Percentiles rank a stretch among this genome's conserved stretches.
These are phyloP conservation scores for Eupithecia pulchellata DNA, from an alignment of 2,888 invertebrate genomes.

Conservation along the genomic window DNA sequence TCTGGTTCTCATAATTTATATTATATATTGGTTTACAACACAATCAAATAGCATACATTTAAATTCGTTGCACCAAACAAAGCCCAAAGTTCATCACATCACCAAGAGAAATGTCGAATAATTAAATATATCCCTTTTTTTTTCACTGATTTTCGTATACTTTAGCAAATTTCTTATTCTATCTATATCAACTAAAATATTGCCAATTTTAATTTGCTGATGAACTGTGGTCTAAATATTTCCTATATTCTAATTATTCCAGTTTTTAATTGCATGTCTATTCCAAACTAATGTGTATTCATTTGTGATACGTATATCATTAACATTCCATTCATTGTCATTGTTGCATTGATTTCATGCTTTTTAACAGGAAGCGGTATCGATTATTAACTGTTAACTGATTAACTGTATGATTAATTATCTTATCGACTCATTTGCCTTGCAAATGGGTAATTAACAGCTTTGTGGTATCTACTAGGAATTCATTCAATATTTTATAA, in stretches of 20 bases:
- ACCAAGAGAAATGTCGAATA: too few relatives aligned
- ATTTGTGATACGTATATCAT: constrained; percentile 12
- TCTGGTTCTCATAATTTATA: not conserved
- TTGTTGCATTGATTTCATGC: constrained; percentile 48
- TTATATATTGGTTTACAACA: not conserved
- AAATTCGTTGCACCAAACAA: constrained; percentile 2
- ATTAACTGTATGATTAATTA: not conserved
- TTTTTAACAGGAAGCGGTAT: constrained; percentile 41
- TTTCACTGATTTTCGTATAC: too few relatives aligned
- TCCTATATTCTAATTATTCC: not conserved
- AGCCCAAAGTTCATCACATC: not conserved
- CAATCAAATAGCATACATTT: not conserved
- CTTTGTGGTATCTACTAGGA: not conserved
- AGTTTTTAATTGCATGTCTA: constrained; percentile 29
- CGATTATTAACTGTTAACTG: not conserved
- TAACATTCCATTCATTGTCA: constrained; percentile 26
- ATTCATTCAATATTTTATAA: not conserved
- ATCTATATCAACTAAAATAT: not conserved
- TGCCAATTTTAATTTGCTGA: not conserved
- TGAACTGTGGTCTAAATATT: not conserved
- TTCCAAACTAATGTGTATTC: constrained; percentile 18
- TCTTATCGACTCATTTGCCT: not conserved
- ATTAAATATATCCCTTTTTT: too few relatives aligned
- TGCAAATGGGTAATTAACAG: not conserved
- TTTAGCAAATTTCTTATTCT: too few relatives aligned